Evolutionary conservation across 1,140 invertebrate species (phyloP), one percentile per base, ranked within the genome.

Genomic region (Zaprionus vittiger): DNA sequence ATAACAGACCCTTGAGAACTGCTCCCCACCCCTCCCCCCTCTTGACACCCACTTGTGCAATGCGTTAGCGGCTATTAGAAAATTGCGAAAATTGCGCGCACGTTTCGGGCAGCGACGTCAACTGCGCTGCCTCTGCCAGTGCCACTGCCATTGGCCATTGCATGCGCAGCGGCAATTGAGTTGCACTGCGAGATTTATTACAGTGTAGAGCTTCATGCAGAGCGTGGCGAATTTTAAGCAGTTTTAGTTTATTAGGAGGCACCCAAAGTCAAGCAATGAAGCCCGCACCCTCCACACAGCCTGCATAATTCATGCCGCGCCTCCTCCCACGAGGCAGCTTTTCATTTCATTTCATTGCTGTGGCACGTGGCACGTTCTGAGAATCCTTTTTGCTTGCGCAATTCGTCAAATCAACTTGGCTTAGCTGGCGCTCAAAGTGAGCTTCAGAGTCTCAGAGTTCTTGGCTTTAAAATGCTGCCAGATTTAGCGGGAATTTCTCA

Each of bases 61-160:
- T 69, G 85, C 79, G 83, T 90, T 82, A 80, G 77, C 79, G 60
- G 77, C 85, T 90, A 90, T 90, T 90, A 90, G 85, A 90, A 90
- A 90, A 90, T 90, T 90, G 85, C 79, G 81, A 90, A 90, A 90
- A 90, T 90, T 90, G 85, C 86, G 81, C 76, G 72, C 85, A 90
- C 86, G 85, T 90, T 89, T 83, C 70, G 31, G 49, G 41, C 38
- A 38, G 65, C 66, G 17, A 55, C 59, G 49, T 24, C 64, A 24
- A 49, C 49, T 11, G 38, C 68, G 31, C 47, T n/a, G 62, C 14
- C 14, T 6, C 68, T 47, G 55, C 5, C 69, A 1, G 15, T 28
- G 7, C 31, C 77, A 31, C 31, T 47, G 52, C 52, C 22, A 41
- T 26, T 26, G 28, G 52, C 24, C 54, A 70, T 85, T 90, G 85